Evolutionary conservation across 1,140 invertebrate genomes (phyloP), one percentile per base, ranked within the genome.

Genomic region (Cecropterus lyciades): DNA sequence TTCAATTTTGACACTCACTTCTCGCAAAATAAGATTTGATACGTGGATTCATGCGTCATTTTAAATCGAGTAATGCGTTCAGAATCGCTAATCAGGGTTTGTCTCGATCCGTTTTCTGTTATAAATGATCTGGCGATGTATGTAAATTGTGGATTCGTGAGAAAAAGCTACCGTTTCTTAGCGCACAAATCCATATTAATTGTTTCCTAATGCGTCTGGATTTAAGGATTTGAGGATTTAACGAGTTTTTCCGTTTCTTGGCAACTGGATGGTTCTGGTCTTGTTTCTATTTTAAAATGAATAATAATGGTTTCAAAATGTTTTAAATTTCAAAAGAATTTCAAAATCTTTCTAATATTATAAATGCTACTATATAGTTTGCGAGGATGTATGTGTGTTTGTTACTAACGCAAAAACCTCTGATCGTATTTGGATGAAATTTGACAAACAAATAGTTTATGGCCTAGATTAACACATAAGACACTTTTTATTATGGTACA

Each of bases 21-120:
- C 42, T 7, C 55, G 7, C 0, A 33, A 8, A 65, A 59, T 72
- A 74, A 62, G 52, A 55, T 15, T 30, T 43, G 46, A 16, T 52
- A 56, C 30, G 10, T 51, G 53, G 9, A 30, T 30, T 8, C 27
- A 30, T 30, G 3, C 27, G 3, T n/a, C 45, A 56, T 33, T 55
- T 73, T 69, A 79, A 65, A 67, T 73, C 77, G 84, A 85, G 87
- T 84, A 84, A 90, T 82, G 85, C 81, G 81, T 88, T 63, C 52
- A 67, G 85, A 90, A 88, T 88, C 53, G 65, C 65, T 89, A 87
- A 90, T 82, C 85, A 78, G 75, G 83, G 86, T 86, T 87, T 86
- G 81, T 82, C 82, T 88, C 82, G 73, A 85, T 77, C 80, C 78
- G 62, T 79, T 71, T 76, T 67, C 72, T 71, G 55, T 80, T 80